Base-by-base conservation (phyloP, 2,797 vertebrate species). In the Accipiter badius region DNA sequence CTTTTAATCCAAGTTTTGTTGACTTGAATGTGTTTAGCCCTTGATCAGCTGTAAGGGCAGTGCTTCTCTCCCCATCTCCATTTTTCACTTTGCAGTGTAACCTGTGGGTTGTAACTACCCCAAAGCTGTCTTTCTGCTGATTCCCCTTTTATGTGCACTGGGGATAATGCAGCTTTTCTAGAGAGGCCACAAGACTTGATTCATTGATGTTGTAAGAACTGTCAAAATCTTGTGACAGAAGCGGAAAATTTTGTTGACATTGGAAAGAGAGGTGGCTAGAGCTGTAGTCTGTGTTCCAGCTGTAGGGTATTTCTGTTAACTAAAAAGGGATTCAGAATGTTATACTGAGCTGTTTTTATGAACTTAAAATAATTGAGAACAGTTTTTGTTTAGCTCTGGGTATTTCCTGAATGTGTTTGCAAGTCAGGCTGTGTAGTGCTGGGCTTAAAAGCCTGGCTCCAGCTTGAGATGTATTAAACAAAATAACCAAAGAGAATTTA, bases 161-260 rank as follows among this genome's bases (percentile, higher is more conserved):
- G 7, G 57, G 70, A 93, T 89, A 90, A 92, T 82, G 77, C 73
- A 77, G 90, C 88, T 87, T 89, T 96, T 88, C 90, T 79, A 57
- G 88, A 90, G 77, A 67, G 59, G 85, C 95, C 94, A 74, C 93
- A 95, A 92, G 57, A 70, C 81, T 93, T 92, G 83, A 94, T 93
- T 93, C 93, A 94, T 40, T 96, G 87, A 88, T 95, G 92, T 92
- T 96, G 71, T 89, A 97, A 82, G 94, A 92, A 82, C 94, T 92
- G 88, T 95, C 93, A 93, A 95, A 97, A 92, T 89, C 86, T 92
- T 95, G 88, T 95, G 87, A 93, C 87, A 94, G 90, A 95, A 94
- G 90, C 31, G n/a, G 95, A 97, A 97, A 96, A 95, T 94, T 96
- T 94, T 94, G 95, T 95, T 95, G 78, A 95, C 93, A 18, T 85